Percentiles rank a stretch among this genome's conserved stretches.
phyloP scores from a whole-genome alignment of 2,113 vertebrate genomes.

The Microcebus lehilahytsara region DNA sequence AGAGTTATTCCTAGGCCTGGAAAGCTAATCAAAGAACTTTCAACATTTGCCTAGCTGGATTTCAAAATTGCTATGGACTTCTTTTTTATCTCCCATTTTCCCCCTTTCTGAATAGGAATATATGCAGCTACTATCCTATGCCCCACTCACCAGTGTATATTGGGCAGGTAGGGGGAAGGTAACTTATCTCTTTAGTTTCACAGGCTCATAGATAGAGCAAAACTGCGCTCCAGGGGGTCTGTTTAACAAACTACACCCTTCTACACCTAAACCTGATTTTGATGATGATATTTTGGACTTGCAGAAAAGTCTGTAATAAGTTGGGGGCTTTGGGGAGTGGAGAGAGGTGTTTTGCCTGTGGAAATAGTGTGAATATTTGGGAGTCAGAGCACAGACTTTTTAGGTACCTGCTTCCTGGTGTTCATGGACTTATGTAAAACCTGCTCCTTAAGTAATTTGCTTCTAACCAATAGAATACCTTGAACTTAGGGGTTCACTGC shows the following conservation, averaged over 20 bases:
- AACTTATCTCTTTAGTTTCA: background rate
- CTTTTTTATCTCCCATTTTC: background rate
- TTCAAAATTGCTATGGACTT: background rate
- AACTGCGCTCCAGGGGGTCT: background rate
- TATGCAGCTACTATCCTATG: too few species aligned
- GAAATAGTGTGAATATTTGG: background rate
- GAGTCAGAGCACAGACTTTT: background rate
- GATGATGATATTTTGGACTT: background rate
- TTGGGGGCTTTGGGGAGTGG: background rate
- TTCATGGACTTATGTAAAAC: background rate
- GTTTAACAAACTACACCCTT: background rate
- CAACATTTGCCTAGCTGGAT: background rate
- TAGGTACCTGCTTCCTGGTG: background rate
- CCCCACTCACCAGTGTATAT: accelerated
- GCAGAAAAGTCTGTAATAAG: background rate
- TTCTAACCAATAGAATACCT: background rate
- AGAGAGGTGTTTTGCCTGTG: too few species aligned
- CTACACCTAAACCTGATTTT: background rate
- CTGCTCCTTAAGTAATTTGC: background rate
- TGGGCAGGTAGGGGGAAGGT: background rate
- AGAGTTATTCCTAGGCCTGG: background rate
- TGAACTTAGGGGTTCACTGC: too few species aligned
- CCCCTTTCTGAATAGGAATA: background rate
- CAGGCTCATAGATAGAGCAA: background rate
- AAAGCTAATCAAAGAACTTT: background rate